Evolutionary conservation across 2,113 vertebrate genomes (phyloP), one percentile per base, ranked within the genome.

Genomic region (Sitta europaea): DNA sequence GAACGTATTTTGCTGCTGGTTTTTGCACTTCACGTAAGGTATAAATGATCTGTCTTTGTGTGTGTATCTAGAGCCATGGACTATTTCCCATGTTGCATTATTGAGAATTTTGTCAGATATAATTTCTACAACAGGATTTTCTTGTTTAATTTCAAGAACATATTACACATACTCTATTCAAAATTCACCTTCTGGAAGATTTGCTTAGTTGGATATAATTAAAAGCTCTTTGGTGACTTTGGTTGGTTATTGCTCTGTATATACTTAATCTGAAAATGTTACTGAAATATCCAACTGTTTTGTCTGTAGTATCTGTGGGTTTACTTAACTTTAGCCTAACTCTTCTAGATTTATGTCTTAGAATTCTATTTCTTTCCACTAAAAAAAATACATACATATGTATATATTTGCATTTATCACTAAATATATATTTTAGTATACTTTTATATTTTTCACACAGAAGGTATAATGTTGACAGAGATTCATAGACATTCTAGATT

Each of bases 1-100:
- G 6, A 31, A n/a, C 27, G 2, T 2, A 2, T 27, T 82, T 75
- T 11, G 2, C 31, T 62, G 9, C 4, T 62, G 2, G 0, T 16
- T 62, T 76, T 76, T 75, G 4, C 15, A 2, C 14, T 15, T 76
- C 25, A 25, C 0, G 0, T 14, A 11, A 75, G 4, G 0, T 50
- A 65, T n/a, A 76, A 57, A 88, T 35, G 12, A 72, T 14, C 16
- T 79, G 1, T 40, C 57, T 70, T 11, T 75, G 9, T 55, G 9
- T n/a, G 15, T 40, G 8, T 11, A 24, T 78, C 50, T 31, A 40
- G 17, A 67, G 13, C 5, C 7, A 1, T 48, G 22, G 10, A 55
- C 28, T 48, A 5, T 10, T 82, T 78, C 11, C 7, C 29, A 5
- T 43, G 10, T 10, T 55, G 13, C 9, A 14, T 40, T 71, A 36